These are phyloP conservation scores for Chymomyza costata DNA, from an alignment of 1,140 invertebrate genomes.

Conservation along the genomic window DNA sequence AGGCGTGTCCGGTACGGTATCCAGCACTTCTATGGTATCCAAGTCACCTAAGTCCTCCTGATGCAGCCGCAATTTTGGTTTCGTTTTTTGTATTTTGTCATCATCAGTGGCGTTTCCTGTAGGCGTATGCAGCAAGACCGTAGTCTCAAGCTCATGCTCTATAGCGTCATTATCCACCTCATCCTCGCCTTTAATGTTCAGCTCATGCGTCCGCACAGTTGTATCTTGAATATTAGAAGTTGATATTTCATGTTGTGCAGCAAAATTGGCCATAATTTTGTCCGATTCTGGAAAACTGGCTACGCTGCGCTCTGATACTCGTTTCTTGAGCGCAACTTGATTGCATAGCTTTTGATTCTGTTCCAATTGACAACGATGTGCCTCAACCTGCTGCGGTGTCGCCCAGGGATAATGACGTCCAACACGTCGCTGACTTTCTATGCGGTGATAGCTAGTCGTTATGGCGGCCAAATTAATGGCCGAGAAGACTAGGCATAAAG, in stretches of 20 bases:
- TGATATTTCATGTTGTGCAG: slow-evolving; percentile 14
- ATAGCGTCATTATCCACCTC: slow-evolving; percentile 62
- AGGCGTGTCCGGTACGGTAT: slow-evolving; percentile 54
- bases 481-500: slow-evolving; percentile 80
- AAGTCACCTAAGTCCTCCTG: slow-evolving; percentile 27
- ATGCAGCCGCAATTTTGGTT: slow-evolving; percentile 29
- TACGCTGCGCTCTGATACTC: slow-evolving; percentile 60
- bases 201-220: slow-evolving; percentile 25
- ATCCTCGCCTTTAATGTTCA: slow-evolving; percentile 40
- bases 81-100: slow-evolving; percentile 48
- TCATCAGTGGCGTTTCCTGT: slow-evolving; percentile 55
- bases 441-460: slow-evolving; percentile 83
- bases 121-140: slow-evolving; percentile 39
- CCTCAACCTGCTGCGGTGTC: slow-evolving; percentile 56
- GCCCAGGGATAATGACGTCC: slow-evolving; percentile 84
- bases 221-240: background rate
- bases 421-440: slow-evolving; percentile 84
- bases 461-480: slow-evolving; percentile 81
- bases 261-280: slow-evolving; percentile 66
- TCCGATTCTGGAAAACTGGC: slow-evolving; percentile 64
- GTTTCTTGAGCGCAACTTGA: slow-evolving; percentile 41
- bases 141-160: slow-evolving; percentile 38
- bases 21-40: slow-evolving; percentile 52
- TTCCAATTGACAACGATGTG: slow-evolving; percentile 37
- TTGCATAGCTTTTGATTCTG: slow-evolving; percentile 49